Conservation (phyloP, 2,797 vertebrate species). For the Etheostoma nigrum region DNA sequence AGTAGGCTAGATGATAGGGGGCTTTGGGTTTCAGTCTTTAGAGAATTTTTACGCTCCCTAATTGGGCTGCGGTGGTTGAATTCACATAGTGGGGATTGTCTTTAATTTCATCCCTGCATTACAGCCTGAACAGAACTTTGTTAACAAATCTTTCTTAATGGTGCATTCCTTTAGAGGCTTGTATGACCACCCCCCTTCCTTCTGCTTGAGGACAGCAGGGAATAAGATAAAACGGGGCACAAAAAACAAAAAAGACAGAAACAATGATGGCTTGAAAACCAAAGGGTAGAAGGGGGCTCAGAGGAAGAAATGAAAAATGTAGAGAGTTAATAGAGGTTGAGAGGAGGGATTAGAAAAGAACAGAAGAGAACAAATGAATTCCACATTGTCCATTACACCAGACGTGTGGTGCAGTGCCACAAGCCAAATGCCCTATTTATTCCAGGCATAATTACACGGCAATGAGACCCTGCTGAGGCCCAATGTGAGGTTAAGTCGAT, state of each 20-base stretch:
- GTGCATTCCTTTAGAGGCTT: conserved; percentile 41
- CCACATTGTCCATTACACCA: conserved; percentile 71
- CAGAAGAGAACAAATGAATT: conserved; percentile 76
- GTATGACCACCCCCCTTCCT: conserved; percentile 13
- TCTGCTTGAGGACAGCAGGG: conserved; percentile 57
- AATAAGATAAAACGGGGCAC: conserved; percentile 57
- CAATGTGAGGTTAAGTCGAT: conserved; percentile 78
- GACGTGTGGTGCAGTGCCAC: conserved; percentile 64
- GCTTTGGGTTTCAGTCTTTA: conserved; percentile 24
- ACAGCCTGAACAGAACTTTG: conserved; percentile 36
- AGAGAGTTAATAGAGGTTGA: conserved; percentile 75
- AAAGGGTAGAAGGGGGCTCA: conserved; percentile 52
- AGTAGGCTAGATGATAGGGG: conserved; percentile 38
- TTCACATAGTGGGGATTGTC: conserved; percentile 43
- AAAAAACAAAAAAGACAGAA: conserved; percentile 59
- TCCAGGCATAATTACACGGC: conserved; percentile 77
- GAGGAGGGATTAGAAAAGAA: conserved; percentile 72
- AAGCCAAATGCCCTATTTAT: conserved; percentile 81
- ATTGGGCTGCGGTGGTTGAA: conserved; percentile 57
- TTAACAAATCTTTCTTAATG: conserved; percentile 59
- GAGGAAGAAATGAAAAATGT: conserved; percentile 72
- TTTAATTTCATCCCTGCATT: conserved; percentile 51
- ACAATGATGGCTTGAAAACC: conserved; percentile 67
- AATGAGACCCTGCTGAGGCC: conserved; percentile 73
- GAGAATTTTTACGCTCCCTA: conserved; percentile 62